Conservation (phyloP, 2,113 vertebrate genomes). For the Hippocampus mohnikei region DNA sequence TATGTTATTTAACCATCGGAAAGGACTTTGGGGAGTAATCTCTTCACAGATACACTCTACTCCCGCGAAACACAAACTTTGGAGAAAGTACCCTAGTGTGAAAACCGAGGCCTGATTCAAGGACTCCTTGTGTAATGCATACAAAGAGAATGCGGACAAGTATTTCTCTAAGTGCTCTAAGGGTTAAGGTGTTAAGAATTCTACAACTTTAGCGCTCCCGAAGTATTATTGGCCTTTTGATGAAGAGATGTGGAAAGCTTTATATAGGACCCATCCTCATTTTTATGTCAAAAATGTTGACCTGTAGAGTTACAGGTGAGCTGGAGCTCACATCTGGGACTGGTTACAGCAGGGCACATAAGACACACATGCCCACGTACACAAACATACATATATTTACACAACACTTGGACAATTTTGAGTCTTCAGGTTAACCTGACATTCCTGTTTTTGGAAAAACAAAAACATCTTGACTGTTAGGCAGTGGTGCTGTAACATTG, state of each 20-base stretch:
- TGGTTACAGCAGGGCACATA: not conserved
- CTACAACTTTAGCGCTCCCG: not conserved
- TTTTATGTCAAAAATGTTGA: not conserved
- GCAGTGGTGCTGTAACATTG: not conserved
- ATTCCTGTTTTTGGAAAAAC: not conserved
- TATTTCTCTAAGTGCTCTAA: not conserved
- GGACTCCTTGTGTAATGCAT: slow-evolving; percentile 19
- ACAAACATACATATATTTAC: too few relatives aligned
- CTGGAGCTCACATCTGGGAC: not conserved
- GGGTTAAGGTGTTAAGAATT: not conserved
- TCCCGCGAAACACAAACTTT: slow-evolving; percentile 39
- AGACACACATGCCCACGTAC: too few relatives aligned
- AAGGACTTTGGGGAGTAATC: slow-evolving; percentile 14
- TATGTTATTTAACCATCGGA: not conserved
- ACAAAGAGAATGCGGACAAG: not conserved
- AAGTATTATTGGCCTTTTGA: not conserved
- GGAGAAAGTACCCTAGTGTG: slow-evolving; percentile 28
- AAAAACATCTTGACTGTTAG: not conserved
- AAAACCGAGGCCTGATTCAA: slow-evolving; percentile 14
- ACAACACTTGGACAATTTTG: too few relatives aligned
- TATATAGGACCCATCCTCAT: not conserved
- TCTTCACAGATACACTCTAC: slow-evolving; percentile 32
- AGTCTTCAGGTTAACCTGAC: not conserved
- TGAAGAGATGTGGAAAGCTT: not conserved
- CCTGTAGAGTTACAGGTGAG: not conserved